Evolutionary conservation across 2,888 invertebrate species (phyloP), one percentile per base, ranked within the genome.

Genomic region (Petrolisthes manimaculis): DNA sequence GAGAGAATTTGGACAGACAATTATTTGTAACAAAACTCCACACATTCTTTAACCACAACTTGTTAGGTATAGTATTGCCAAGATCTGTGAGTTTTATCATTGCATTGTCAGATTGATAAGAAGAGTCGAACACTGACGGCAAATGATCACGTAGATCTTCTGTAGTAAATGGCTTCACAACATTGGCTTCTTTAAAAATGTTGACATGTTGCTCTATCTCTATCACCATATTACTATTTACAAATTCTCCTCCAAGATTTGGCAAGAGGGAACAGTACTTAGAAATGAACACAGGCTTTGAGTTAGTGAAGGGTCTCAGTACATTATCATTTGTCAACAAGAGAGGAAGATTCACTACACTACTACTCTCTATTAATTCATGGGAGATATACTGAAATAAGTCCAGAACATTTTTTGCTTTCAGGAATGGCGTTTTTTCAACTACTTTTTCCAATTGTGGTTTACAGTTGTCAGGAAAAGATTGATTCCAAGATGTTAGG

Each of bases 231-330:
- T 37, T 21, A 2, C 0, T 0, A 5, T 74, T 37, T 69, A 83
- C 12, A 78, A 86, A 86, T 83, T 86, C 78, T 53, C 78, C n/a
- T 67, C 78, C 71, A 67, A 75, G 75, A 4, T 61, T 8, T 78
- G 77, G 86, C 54, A 86, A 56, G 21, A 86, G 71, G 54, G 8
- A 3, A 55, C 56, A 71, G 69, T 83, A 83, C 24, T 1, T 5
- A n/a, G 86, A 86, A 14, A 86, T 24, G n/a, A 86, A 86, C 75
- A 86, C 83, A 24, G 86, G 86, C 6, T 78, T 6, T 9, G 21
- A n/a, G 12, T 56, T 21, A 82, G 18, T 78, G 55, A 86, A 86
- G 21, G 21, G 18, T 14, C 74, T n/a, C 24, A 86, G 74, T 14
- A 83, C 14, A 24, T 18, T n/a, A 24, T 86, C 83, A 24, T 83